phyloP scores from a whole-genome alignment of 2,888 invertebrate species.

The Euzetes globulus region DNA sequence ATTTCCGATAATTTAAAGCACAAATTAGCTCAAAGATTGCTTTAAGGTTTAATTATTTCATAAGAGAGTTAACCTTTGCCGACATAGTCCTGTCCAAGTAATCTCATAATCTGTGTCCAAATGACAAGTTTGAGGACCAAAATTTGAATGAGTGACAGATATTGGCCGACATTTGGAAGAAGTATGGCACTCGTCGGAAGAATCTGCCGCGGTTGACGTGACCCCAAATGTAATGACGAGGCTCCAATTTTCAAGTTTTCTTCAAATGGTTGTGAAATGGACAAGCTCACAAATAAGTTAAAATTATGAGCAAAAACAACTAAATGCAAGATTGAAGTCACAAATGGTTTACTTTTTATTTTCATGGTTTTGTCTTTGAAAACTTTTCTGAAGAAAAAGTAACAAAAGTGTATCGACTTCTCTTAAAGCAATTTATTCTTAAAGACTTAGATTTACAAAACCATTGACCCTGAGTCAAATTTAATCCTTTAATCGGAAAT shows the following conservation, averaged over 20 bases:
- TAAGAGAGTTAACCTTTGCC: conserved; percentile 11
- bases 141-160: conserved; percentile 25
- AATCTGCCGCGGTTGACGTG: neutral
- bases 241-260: too few species aligned
- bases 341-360: neutral
- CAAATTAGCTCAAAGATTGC: too few species aligned
- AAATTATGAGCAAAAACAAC: neutral
- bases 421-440: neutral
- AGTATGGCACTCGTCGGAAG: neutral
- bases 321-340: neutral
- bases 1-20: too few species aligned
- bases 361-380: too few species aligned
- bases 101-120: conserved; percentile 20
- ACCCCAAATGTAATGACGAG: too few species aligned
- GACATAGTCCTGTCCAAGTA: conserved; percentile 26
- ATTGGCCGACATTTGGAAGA: conserved; percentile 28
- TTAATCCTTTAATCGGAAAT: neutral
- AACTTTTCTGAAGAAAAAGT: too few species aligned
- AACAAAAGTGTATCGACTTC: too few species aligned
- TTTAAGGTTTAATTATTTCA: too few species aligned
- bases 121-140: conserved; percentile 18
- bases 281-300: too few species aligned
- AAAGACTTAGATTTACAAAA: too few species aligned
- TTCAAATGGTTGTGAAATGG: too few species aligned
- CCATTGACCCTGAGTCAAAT: too few species aligned